Evolutionary conservation across 2,797 vertebrate genomes (phyloP), one percentile per base, ranked within the genome.

Genomic region (Enteromius trimaculatus): DNA sequence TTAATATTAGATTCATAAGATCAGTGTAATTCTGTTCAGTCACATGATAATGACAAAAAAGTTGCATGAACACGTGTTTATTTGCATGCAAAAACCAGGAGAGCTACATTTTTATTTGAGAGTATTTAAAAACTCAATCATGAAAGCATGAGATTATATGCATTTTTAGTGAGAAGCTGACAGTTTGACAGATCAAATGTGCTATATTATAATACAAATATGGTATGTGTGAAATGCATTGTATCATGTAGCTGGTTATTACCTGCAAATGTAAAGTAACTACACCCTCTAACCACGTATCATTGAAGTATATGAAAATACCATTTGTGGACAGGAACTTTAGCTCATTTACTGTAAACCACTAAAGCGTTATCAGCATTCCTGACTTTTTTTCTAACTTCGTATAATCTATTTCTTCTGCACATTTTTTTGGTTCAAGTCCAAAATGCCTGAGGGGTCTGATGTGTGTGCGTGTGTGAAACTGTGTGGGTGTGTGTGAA

Each of bases 401-500:
- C 49, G 49, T 55, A 10, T 58, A 26, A 70, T 60, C 29, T 37
- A 14, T 65, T 17, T 70, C 14, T 49, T 80, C 53, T 80, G 37
- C 23, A 60, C n/a, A 60, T 55, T 14, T 75, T 58, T 69, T 49
- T 69, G 74, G 69, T 23, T 77, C n/a, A 31, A 68, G 65, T 82
- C 68, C 74, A 81, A 44, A 16, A 74, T 77, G 42, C 83, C 75
- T 0, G 29, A 42, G 66, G 80, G 53, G 21, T 53, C 9, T 39
- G n/a, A 58, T 83, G 81, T 81, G 11, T 74, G 74, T 84, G 70
- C 80, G 76, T 79, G 80, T 58, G 47, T 86, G 80, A 80, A 53
- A 77, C 65, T 78, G 29, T 81, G 83, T 82, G 80, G 77, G 87
- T 82, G 87, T 81, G 79, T 62, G 21, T 77, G 23, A 53, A 58